Evolutionary conservation across 2,888 invertebrate species (phyloP), one percentile per base, ranked within the genome.

Genomic region (Julus scandinavius): DNA sequence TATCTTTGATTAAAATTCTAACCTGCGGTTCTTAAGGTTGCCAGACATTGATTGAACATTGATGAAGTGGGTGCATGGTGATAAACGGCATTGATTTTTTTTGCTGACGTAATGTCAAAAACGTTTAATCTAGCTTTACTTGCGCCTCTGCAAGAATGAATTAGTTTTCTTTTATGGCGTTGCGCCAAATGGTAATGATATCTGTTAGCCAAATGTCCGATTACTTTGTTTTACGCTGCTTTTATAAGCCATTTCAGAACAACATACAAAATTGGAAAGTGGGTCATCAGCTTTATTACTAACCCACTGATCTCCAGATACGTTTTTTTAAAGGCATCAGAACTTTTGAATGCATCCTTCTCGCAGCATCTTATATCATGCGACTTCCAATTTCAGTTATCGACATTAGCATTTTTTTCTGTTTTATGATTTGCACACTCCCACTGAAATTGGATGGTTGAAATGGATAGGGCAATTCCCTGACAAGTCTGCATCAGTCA

Each of bases 51-150:
- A 58, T 58, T 58, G 58, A 58, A 58, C 58, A n/a, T 17, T n/a
- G 58, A 6, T n/a, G 58, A n/a, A 58, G n/a, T 17, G 58, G n/a
- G n/a, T n/a, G n/a, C n/a, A 58, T 58, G 72, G 20, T 20, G 72
- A 72, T 72, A 29, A 72, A 29, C 72, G n/a, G 20, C 72, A 72
- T 72, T 72, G 72, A 72, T 72, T 72, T 72, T n/a, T 72, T 72
- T 29, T 72, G 20, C 15, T 6, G 15, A 54, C 15, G 7, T 1
- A 4, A 29, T 20, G 72, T 29, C 72, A 72, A 72, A 72, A 63
- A 17, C 7, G 72, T 1, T 72, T 1, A 9, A 7, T 72, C 17
- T 4, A 29, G 7, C 29, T 72, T 6, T 72, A 17, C 6, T 17
- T 17, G 4, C 6, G 11, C 11, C 15, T 54, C 54, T 49, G 5